phyloP scores from a whole-genome alignment of 2,888 invertebrate species.

The Rhopalosiphum nymphaeae region DNA sequence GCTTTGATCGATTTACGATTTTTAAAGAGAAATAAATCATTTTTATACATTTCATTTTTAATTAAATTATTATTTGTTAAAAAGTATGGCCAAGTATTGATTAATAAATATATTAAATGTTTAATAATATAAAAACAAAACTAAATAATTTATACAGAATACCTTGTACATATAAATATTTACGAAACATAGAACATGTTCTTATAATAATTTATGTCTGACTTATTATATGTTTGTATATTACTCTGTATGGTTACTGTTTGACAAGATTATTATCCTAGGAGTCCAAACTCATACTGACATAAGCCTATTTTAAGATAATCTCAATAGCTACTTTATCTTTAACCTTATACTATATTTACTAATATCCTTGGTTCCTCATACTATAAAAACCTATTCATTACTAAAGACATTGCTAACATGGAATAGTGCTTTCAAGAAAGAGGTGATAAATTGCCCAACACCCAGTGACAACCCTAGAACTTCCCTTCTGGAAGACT shows the following conservation, averaged over 20 bases:
- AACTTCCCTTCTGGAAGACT: background rate
- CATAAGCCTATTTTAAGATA: background rate
- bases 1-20: background rate
- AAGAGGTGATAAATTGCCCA: constrained; percentile 28
- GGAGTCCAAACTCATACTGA: background rate
- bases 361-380: background rate
- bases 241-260: background rate
- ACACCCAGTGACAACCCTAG: background rate
- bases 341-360: background rate
- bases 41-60: background rate
- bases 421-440: constrained; percentile 25
- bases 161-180: background rate
- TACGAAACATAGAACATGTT: background rate
- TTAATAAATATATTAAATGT: background rate
- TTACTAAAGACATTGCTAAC: constrained; percentile 7
- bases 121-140: background rate
- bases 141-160: too few relatives aligned
- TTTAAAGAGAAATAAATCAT: background rate
- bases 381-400: background rate
- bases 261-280: background rate
- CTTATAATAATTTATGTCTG: background rate
- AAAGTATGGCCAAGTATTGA: background rate
- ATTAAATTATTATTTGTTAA: background rate
- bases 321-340: constrained; percentile 6
- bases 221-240: background rate